These are phyloP conservation scores for Hydrolagus affinis DNA, from an alignment of 2,113 vertebrate genomes.

Conservation along the genomic window DNA sequence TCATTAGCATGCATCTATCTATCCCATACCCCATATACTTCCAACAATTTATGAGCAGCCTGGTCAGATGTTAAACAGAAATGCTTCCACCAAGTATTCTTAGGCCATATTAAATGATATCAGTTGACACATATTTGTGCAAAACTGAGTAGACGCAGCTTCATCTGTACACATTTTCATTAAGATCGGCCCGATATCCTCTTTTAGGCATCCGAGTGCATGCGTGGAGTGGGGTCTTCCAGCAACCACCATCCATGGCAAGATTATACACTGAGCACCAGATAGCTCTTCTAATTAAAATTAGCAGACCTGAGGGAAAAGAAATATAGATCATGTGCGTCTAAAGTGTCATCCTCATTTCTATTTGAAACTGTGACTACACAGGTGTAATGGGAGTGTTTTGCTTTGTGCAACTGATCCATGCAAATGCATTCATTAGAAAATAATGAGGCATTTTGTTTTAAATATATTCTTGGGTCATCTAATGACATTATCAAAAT, in stretches of 20 bases:
- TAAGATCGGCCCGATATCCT: background rate
- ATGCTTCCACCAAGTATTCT: conserved; percentile 10
- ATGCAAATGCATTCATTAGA: conserved; percentile 29
- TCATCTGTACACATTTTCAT: conserved; percentile 18
- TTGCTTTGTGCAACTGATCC: conserved; percentile 32
- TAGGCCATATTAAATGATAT: conserved; percentile 11
- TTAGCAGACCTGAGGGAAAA: conserved; percentile 30
- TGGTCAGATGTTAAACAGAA: background rate
- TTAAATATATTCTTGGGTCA: conserved; percentile 33
- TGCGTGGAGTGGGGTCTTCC: conserved; percentile 28
- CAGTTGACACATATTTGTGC: background rate
- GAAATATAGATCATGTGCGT: conserved; percentile 27
- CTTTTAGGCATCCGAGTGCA: conserved; percentile 24
- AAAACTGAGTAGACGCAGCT: conserved; percentile 16
- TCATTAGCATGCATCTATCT: background rate
- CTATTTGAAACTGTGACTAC: conserved; percentile 28
- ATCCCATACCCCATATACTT: background rate
- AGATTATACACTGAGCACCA: conserved; percentile 22
- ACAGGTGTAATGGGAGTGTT: conserved; percentile 32
- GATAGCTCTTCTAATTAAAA: conserved; percentile 25
- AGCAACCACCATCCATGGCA: conserved; percentile 29
- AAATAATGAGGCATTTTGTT: conserved; percentile 33
- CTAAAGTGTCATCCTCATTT: conserved; percentile 31
- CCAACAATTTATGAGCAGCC: background rate
- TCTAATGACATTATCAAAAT: conserved; percentile 33